Base-by-base conservation (phyloP, 2,113 vertebrate species). In the Salvelinus fontinalis region DNA sequence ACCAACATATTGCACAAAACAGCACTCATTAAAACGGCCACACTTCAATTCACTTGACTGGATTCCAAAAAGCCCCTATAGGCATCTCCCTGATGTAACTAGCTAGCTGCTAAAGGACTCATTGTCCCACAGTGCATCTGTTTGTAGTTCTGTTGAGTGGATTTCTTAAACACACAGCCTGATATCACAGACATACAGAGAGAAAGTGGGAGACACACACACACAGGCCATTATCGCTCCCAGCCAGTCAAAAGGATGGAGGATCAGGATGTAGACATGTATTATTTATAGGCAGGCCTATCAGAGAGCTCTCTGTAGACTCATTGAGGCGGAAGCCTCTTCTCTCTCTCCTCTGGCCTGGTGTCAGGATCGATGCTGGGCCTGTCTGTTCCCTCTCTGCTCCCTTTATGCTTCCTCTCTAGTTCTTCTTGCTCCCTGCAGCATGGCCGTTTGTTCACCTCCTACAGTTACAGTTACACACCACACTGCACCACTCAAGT, bases 281-380 rank as follows among this genome's bases (percentile, higher is more conserved):
- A 66, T 82, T 68, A 72, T 79, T 80, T 71, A 73, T 34, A 78
- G 74, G 5, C 39, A 22, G 71, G 39, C 5, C 7, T 66, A 22
- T 67, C 68, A 73, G 60, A 71, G 62, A 8, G 59, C 59, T 62
- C 8, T 24, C 59, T 16, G 77, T 67, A 48, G 64, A 29, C 64
- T 67, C 65, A 54, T 18, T 67, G 74, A 34, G 74, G 60, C 12
- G 60, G 75, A 57, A 60, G 79, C 62, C 22, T 68, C 60, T n/a
- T 11, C 59, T 22, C 1, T 20, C 70, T 73, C 78, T 75, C 51
- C 79, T 59, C 29, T 76, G 67, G 31, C 76, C 66, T 31, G 49
- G 48, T 68, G 68, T 64, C 71, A 82, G 71, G 67, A 75, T 82
- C 73, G 71, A 81, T 90, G 66, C 75, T 26, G 73, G 83, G 74